Evolutionary conservation across 2,797 vertebrate species (phyloP), one percentile per base, ranked within the genome.

Genomic region (Cyclura pinguis): DNA sequence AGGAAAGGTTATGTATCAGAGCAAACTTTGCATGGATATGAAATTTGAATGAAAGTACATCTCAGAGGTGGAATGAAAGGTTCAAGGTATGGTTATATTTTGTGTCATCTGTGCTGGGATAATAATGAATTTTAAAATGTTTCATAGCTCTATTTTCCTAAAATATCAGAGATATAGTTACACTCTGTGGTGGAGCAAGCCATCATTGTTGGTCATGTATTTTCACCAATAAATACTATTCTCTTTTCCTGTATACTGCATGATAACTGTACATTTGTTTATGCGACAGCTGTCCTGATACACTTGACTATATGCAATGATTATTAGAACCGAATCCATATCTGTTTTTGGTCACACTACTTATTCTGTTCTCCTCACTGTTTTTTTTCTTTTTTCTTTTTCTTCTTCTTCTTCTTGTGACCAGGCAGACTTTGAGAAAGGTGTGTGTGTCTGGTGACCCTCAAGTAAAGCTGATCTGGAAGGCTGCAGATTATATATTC

Each of bases 401-500:
- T 13, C 67, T 69, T 91, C 78, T 91, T 93, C 88, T 69, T 76
- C 76, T 47, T 16, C 29, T 69, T 92, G 38, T 32, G 32, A 76
- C 80, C 89, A 84, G 13, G 7, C 42, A 29, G 69, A 82, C 74
- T 6, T 5, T n/a, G 14, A 27, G 76, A 57, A 4, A 52, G 16
- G 2, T 85, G 64, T 85, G 29, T 85, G 47, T 52, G 47, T 55
- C 80, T 59, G 89, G 62, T 88, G 88, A 59, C 67, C 0, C 10
- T 32, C n/a, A 73, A 82, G 35, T 1, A 86, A 57, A 1, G 52
- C 29, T 92, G 74, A 92, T 29, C n/a, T 86, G 81, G 50, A 62
- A 80, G 82, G 64, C 47, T 86, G 88, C 76, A 83, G 91, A 86
- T 92, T 91, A 62, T 38, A 91, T 93, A 90, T 93, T 84, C 80